Evolutionary conservation across 2,113 vertebrate genomes (phyloP), one percentile per base, ranked within the genome.

Genomic region (Scytalopus superciliaris): DNA sequence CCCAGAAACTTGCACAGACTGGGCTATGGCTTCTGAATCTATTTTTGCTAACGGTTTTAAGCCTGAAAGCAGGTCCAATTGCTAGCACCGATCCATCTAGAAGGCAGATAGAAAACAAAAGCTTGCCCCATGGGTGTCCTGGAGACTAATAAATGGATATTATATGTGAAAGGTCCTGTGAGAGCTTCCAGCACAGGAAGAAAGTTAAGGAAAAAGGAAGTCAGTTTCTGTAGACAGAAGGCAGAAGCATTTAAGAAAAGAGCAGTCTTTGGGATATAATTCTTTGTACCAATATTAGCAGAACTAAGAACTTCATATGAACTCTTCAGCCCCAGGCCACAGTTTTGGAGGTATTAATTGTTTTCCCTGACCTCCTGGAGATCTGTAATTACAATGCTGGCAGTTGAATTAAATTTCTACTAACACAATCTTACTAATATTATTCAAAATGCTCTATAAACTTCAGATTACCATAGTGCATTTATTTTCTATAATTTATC

Each of bases 381-480:
- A 49, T 59, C 53, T 83, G 68, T 94, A 89, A 96, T 90, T 96
- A 95, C 66, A 83, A 86, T 84, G 37, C 64, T 77, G 72, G 89
- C 59, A 72, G 60, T 39, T 72, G 52, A 49, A 87, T 86, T 77
- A 59, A 60, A 55, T 63, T 95, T 86, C 83, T 86, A 63, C 74
- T 92, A 90, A 95, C 8, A 57, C 35, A 92, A 79, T 75, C 44
- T 68, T 62, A 56, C 33, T 60, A 56, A 49, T 87, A 67, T 76
- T 76, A 78, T 80, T 90, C 74, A 91, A 75, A 87, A 92, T 80
- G n/a, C 25, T 76, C 50, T 60, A 31, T 47, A 95, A 96, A 73
- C 13, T 62, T 77, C 76, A 95, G 50, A 19, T 94, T 76, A 74
- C 19, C 81, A 24, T 52, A 60, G 25, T 12, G 19, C 47, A 37